Percentiles rank a stretch among this genome's conserved stretches.
Evolutionary conservation across 2,888 invertebrate genomes (phyloP).

Genomic region (Hirudinaria manillensis): DNA sequence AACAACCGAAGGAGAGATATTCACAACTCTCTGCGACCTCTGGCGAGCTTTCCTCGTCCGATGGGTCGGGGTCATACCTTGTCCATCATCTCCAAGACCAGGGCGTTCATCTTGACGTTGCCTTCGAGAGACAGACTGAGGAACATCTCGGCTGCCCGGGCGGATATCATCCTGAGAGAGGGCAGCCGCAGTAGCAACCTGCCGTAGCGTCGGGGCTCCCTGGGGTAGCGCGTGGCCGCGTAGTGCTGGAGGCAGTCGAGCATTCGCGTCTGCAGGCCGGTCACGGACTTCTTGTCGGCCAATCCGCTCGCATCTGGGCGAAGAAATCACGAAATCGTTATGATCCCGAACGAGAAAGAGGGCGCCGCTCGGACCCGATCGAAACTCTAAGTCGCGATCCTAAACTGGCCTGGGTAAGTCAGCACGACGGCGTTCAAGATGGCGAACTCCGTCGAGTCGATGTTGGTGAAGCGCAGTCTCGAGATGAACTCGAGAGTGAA

Average conservation of each 20-base stretch:
- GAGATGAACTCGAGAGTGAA: slow-evolving; percentile 49
- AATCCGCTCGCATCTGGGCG: slow-evolving; percentile 50
- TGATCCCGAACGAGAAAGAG: no score
- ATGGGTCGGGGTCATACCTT: not conserved
- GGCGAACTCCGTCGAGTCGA: slow-evolving; percentile 51
- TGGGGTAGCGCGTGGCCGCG: slow-evolving; percentile 44
- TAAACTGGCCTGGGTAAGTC: slow-evolving; percentile 48
- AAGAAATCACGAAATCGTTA: no score
- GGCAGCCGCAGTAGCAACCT: slow-evolving; percentile 51
- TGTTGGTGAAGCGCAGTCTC: slow-evolving; percentile 45
- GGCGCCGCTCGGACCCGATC: no score
- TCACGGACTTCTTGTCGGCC: slow-evolving; percentile 47
- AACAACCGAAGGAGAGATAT: no score
- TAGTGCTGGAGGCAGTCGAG: slow-evolving; percentile 50
- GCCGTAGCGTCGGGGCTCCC: slow-evolving; percentile 48
- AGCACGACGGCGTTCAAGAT: slow-evolving; percentile 51
- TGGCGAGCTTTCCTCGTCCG: no score
- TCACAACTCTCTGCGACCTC: no score
- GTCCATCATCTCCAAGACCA: slow-evolving; percentile 53
- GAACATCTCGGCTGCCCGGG: slow-evolving; percentile 52
- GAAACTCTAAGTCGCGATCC: no score
- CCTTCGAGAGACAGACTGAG: slow-evolving; percentile 51
- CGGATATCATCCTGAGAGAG: slow-evolving; percentile 50
- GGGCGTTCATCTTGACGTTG: slow-evolving; percentile 49
- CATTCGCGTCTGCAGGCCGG: slow-evolving; percentile 47